phyloP scores from a whole-genome alignment of 2,888 invertebrate species.

The Hanleya hanleyi region DNA sequence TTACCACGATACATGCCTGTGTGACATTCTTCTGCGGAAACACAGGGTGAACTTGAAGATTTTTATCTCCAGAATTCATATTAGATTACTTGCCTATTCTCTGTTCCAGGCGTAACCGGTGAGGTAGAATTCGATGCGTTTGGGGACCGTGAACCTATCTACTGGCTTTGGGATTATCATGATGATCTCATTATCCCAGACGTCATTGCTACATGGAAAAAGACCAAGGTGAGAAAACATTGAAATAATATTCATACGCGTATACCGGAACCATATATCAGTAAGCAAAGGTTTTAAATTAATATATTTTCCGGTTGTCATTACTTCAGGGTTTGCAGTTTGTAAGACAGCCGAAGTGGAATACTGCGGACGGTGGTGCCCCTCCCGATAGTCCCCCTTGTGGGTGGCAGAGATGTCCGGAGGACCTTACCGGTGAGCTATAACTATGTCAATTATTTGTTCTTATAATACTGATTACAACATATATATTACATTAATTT shows the following conservation, averaged over 20 bases:
- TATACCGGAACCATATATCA: too few species aligned
- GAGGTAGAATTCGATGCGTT: slow-evolving; percentile 40
- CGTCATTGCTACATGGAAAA: slow-evolving; percentile 30
- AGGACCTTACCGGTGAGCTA: slow-evolving; percentile 5
- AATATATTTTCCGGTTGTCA: background rate
- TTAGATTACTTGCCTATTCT: background rate
- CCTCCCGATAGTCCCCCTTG: slow-evolving; percentile 40
- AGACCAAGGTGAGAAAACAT: too few species aligned
- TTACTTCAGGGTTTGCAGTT: background rate
- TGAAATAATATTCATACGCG: too few species aligned
- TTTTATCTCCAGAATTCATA: too few species aligned
- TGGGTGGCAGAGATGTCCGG: slow-evolving; percentile 43
- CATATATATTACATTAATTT: too few species aligned
- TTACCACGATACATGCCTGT: too few species aligned
- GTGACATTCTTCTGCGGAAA: too few species aligned
- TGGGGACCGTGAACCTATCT: slow-evolving; percentile 45
- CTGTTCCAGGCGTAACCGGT: slow-evolving; percentile 42
- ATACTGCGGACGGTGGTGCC: slow-evolving; percentile 34
- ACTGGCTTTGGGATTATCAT: slow-evolving; percentile 44
- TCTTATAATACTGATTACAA: too few species aligned
- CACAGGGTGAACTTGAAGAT: too few species aligned
- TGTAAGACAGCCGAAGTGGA: slow-evolving; percentile 32
- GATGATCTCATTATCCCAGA: slow-evolving; percentile 16
- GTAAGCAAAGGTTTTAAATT: too few species aligned
- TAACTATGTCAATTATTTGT: too few species aligned